Evolutionary conservation across 1,140 invertebrate genomes (phyloP), one percentile per base, ranked within the genome.

Genomic region (Drosophila mauritiana): DNA sequence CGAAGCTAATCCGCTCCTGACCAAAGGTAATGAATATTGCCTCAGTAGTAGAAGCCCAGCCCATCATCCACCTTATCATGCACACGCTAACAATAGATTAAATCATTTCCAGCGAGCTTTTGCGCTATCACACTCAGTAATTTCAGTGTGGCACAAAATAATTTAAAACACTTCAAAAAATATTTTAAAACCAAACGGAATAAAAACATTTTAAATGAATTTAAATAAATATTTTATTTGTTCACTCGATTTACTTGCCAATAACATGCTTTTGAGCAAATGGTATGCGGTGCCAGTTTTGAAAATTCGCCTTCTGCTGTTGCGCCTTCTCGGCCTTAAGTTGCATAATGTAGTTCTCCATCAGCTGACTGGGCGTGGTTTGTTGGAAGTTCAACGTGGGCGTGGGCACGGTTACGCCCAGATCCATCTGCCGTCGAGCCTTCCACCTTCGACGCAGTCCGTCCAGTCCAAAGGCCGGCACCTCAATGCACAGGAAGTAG

Each of bases 401-500:
- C 3, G 45, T 27, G 22, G 20, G 3, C 15, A 12, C 10, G 11
- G 13, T 27, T 6, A 10, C n/a, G 13, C 3, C 22, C 13, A n/a
- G 25, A n/a, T 48, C 22, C 22, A 48, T 25, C 45, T 48, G 45
- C 7, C 22, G 22, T 10, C 45, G 22, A 13, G 13, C 12, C 22
- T 6, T 13, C 22, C 12, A 48, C 12, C 22, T 5, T 3, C 22
- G 22, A n/a, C 22, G 45, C 22, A 48, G 13, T 1, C 45, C 72
- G 15, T 65, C 46, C 6, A 90, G 22, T 11, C 74, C 53, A 68
- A 70, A 78, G 17, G 73, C 82, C 0, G 91, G 91, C 37, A 92
- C 54, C 39, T 92, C 91, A 34, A 95, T 92, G 31, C 94, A 95
- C 76, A 96, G 94, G 86, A 95, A 96, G 90, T 96, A 96, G n/a